Evolutionary conservation across 2,888 invertebrate genomes (phyloP), one percentile per base, ranked within the genome.

Genomic region (Cosmia trapezina): DNA sequence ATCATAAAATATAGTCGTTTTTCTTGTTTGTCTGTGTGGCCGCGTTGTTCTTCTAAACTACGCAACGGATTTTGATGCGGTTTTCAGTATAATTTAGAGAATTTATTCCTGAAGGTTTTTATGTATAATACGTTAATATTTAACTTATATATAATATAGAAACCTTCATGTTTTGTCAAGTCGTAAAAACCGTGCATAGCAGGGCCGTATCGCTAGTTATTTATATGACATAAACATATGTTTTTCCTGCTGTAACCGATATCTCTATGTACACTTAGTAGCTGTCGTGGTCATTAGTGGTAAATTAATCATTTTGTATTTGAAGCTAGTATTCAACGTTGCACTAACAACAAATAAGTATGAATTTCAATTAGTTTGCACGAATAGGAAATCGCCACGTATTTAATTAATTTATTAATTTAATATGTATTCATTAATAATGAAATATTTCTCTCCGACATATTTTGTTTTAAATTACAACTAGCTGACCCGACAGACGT

Each of bases 341-440:
- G 1, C 19, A 69, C n/a, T 54, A 47, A 49, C 54, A 61, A 51
- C 37, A 56, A 59, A 61, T 70, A 67, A 67, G 17, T 28, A 61
- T 61, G 43, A 56, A 54, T 5, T 53, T 53, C 2, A 51, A 66
- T 66, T 43, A 41, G 0, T 43, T 62, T 43, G 0, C 22, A 19
- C 14, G 1, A 43, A 14, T 54, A 41, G 12, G 14, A 47, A 60
- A 19, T 41, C 41, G 19, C 70, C 22, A 33, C 41, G 2, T 51
- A 47, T 28, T 2, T 51, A 41, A 47, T 33, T 33, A 71, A 59
- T 70, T 57, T 19, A 43, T 41, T 57, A 49, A 51, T 45, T 4
- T 33, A 8, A 28, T 45, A 17, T 57, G 22, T 37, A 22, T 59
- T 51, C 17, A 57, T 45, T 43, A 22, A 51, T 66, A 49, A 49